Evolutionary conservation across 1,140 invertebrate species (phyloP), one percentile per base, ranked within the genome.

Genomic region (Brachionus calyciflorus): DNA sequence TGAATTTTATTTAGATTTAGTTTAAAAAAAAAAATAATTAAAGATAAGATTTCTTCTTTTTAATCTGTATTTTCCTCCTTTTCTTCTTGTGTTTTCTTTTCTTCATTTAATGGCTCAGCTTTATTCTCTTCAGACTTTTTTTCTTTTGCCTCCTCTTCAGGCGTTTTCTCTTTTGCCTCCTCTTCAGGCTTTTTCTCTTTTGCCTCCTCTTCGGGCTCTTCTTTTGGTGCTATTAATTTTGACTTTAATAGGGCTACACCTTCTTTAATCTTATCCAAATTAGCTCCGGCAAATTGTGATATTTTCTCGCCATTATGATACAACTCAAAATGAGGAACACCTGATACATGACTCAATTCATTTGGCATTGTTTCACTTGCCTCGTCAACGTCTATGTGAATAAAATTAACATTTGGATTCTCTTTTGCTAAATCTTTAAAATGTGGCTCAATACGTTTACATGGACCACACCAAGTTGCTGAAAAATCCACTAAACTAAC

Each of bases 361-460:
- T 51, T 73, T 14, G 44, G 44, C 69, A 73, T 49, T 21, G 26
- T 30, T 33, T 73, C 69, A 7, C 9, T 24, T 4, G 30, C 46
- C 1, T 73, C 69, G 14, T 73, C 69, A 30, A 73, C 46, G 24
- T 73, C 69, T 3, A 73, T 24, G 30, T 73, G 69, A 51, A 73
- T 30, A 21, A 73, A 73, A n/a, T 73, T 73, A 4, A 73, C 28
- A 10, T 48, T n/a, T 3, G 30, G 30, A 33, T 73, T 73, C 28
- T 73, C 51, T 51, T 73, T 73, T n/a, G 69, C 69, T 10, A 73
- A 55, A n/a, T 73, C 44, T 26, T 73, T 73, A 17, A 73, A 73
- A 30, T 40, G 3, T 14, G 69, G 69, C 5, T 49, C 46, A 30
- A 73, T 28, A 17, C 69, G 21, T 28, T 41, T 49, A 49, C 69